phyloP scores from a whole-genome alignment of 1,140 invertebrate genomes.

The Linepithema humile region DNA sequence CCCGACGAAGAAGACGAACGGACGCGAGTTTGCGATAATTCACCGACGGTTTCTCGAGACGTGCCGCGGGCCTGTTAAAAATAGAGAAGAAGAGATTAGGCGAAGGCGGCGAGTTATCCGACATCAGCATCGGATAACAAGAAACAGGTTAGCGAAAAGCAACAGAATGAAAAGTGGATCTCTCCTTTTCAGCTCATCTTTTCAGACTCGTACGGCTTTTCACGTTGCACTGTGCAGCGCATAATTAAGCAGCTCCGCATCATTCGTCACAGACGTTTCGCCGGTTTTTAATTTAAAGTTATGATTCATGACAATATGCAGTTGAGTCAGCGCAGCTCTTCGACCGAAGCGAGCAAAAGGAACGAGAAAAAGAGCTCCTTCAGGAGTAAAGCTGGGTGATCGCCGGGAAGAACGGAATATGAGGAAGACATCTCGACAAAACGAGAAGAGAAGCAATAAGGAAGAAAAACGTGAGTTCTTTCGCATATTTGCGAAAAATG shows the following conservation, averaged over 20 bases:
- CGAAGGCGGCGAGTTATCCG: conserved; percentile 39
- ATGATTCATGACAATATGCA: conserved; percentile 53
- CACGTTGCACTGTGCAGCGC: conserved; percentile 31
- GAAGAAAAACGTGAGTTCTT: conserved; percentile 19
- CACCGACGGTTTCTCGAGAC: conserved; percentile 55
- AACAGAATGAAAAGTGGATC: conserved; percentile 52
- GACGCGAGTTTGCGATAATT: conserved; percentile 59
- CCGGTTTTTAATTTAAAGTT: conserved; percentile 65
- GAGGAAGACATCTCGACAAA: neutral
- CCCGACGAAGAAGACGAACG: conserved; percentile 12
- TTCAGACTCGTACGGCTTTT: neutral
- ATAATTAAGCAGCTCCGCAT: conserved; percentile 60
- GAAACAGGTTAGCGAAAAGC: conserved; percentile 14
- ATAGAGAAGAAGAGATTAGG: conserved; percentile 64
- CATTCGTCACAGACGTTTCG: conserved; percentile 56
- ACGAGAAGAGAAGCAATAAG: neutral
- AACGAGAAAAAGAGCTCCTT: neutral
- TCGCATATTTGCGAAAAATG: conserved; percentile 17
- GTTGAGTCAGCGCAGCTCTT: neutral
- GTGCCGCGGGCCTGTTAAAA: conserved; percentile 64
- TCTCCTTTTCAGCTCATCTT: neutral
- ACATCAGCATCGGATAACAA: conserved; percentile 61
- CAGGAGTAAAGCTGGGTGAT: neutral
- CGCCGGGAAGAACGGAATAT: neutral
- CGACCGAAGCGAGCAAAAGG: neutral